Conservation (phyloP, 2,888 invertebrate species). For the Seladonia tumulorum region DNA sequence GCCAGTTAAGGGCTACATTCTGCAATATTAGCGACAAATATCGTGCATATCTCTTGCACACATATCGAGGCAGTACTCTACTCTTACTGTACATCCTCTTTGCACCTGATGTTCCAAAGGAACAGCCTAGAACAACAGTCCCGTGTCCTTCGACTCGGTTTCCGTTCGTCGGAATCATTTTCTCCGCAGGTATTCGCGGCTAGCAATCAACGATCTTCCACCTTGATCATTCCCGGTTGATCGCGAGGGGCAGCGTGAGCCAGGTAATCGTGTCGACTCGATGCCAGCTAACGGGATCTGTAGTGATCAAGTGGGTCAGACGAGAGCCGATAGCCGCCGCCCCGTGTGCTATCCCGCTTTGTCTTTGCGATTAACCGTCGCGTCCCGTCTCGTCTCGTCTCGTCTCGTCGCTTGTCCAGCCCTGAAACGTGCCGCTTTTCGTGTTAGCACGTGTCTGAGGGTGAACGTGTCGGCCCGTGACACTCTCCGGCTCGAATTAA, state of each 20-base stretch:
- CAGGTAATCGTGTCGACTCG: conserved; percentile 62
- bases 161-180: conserved; percentile 25
- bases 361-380: conserved; percentile 48
- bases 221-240: conserved; percentile 39
- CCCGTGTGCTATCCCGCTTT: conserved; percentile 52
- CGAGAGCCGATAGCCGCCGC: conserved; percentile 66
- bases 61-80: no score
- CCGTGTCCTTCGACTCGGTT: neutral
- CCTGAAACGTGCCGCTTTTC: neutral
- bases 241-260: neutral
- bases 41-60: no score
- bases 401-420: neutral
- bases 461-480: neutral
- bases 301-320: conserved; percentile 79
- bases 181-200: conserved; percentile 36
- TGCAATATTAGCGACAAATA: no score
- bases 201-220: conserved; percentile 21
- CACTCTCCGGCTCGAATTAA: neutral
- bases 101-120: neutral
- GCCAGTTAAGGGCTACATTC: no score
- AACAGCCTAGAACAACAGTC: neutral
- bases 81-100: neutral
- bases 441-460: neutral
- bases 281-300: conserved; percentile 77
- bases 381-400: neutral